Base-by-base conservation (phyloP, 1,140 invertebrate species). In the Euura saliciscinereae region DNA sequence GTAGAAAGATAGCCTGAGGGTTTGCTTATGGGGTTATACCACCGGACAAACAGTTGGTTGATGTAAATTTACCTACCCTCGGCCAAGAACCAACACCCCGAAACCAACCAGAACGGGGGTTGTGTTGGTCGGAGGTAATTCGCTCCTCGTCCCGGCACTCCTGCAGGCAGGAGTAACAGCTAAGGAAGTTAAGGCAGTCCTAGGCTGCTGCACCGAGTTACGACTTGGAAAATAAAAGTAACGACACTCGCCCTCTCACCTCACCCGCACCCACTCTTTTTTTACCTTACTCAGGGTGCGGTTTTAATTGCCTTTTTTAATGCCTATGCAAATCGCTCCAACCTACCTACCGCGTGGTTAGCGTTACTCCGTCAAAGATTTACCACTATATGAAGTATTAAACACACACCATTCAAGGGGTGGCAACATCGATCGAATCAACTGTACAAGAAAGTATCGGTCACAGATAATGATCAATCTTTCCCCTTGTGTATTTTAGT, bases 241-340 rank as follows among this genome's bases (percentile, higher is more conserved):
- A 78, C 43, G 66, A 44, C 43, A 28, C 43, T 42, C 28, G 28
- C 43, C 28, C 28, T 28, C 59, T 10, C 8, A 64, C 28, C 28
- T 28, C 28, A 11, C 74, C 72, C 75, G 75, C 44, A 10, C 45
- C 28, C 28, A 28, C 28, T 28, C 28, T 28, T 28, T 28, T 28
- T 28, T 28, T 28, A 28, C 28, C 28, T 28, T 28, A 28, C 28
- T 28, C 45, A 44, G 69, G 72, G 51, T 59, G 51, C 51, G 51
- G 76, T 81, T 80, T 82, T 83, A 83, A 82, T 83, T 79, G 78
- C 76, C 43, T 79, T 80, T n/a, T 82, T 82, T 81, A 79, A 82
- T 76, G 80, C 75, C 77, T 79, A 81, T 82, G 80, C 79, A 81
- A 80, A 81, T 83, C 72, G 76, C 71, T 76, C 76, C 75, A 75